phyloP scores from a whole-genome alignment of 2,797 vertebrate species.

The Hippopotamyrus pictus region DNA sequence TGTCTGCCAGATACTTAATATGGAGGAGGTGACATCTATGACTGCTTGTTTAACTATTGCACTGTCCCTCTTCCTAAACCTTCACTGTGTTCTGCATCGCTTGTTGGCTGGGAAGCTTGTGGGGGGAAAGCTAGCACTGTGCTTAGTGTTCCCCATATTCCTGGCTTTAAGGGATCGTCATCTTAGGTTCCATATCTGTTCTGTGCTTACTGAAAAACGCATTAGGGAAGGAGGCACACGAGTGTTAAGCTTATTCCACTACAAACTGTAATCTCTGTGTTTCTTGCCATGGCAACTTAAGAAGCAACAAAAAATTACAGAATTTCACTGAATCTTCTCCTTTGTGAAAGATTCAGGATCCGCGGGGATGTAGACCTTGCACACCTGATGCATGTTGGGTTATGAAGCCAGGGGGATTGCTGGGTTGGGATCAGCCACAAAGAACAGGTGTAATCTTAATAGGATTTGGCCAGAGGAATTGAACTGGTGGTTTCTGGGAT shows the following conservation, averaged over 20 bases:
- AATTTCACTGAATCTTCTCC: not conserved
- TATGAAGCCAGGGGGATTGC: slow-evolving; percentile 31
- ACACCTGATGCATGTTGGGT: not conserved
- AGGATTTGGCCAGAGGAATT: slow-evolving; percentile 67
- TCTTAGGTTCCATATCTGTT: not conserved
- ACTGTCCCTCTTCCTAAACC: not conserved
- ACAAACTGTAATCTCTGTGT: not conserved
- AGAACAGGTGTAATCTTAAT: slow-evolving; percentile 68
- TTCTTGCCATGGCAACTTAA: not conserved
- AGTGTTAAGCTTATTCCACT: not conserved
- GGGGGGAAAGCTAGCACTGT: not conserved
- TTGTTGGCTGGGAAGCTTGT: not conserved
- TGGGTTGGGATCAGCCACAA: slow-evolving; percentile 65
- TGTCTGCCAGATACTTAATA: not conserved
- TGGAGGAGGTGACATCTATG: not conserved
- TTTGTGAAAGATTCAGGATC: not conserved
- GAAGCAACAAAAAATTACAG: not conserved
- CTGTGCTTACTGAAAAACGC: not conserved
- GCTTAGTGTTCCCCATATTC: not conserved
- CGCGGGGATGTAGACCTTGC: not conserved
- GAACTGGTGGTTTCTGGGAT: slow-evolving; percentile 60
- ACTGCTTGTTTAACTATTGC: not conserved
- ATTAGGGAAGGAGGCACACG: not conserved
- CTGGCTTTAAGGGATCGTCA: not conserved
- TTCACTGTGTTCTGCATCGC: not conserved